Evolutionary conservation across 2,888 invertebrate genomes (phyloP).

Genomic region (Myopa testacea): DNA sequence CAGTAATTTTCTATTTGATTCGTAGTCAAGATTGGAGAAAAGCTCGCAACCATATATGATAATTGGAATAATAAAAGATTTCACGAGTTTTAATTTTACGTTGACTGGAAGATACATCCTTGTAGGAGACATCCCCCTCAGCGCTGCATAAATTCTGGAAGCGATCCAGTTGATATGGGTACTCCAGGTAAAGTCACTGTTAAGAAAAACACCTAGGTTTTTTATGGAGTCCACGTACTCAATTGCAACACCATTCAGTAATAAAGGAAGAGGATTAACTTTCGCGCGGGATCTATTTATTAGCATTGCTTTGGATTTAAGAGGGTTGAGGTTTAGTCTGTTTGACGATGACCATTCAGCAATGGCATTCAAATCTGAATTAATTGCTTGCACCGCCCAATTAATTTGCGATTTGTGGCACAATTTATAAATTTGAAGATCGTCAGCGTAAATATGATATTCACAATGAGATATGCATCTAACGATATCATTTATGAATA

Average conservation of each 20-base stretch:
- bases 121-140: not conserved
- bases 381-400: not conserved
- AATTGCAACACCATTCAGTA: slow-evolving; percentile 56
- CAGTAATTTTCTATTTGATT: no score
- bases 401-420: not conserved
- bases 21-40: no score
- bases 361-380: not conserved
- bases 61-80: no score
- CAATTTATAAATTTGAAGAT: not conserved
- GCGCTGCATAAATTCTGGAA: not conserved
- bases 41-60: no score
- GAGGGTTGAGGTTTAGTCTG: not conserved
- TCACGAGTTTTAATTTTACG: not conserved
- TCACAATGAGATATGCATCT: not conserved
- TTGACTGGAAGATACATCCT: not conserved
- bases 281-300: slow-evolving; percentile 47
- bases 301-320: not conserved
- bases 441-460: slow-evolving; percentile 17
- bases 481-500: no score
- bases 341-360: not conserved
- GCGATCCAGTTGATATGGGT: no score
- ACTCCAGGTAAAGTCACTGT: not conserved
- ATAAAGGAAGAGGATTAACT: no score
- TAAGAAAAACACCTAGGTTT: not conserved
- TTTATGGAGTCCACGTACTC: not conserved